Base-by-base conservation (phyloP, 2,888 invertebrate genomes). In the Mythimna impura region DNA sequence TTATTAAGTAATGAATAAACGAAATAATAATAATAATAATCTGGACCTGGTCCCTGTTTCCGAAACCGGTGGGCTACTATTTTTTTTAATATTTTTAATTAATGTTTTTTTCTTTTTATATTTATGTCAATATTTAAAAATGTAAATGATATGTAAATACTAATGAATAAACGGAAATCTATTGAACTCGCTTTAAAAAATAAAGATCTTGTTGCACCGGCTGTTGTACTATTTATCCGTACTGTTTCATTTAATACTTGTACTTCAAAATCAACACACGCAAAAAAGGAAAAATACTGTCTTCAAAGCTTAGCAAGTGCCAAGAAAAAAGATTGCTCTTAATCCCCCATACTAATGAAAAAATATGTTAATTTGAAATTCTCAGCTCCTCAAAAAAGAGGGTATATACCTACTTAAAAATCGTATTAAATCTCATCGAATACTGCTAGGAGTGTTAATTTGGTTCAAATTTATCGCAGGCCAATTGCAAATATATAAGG, bases 401-500 rank as follows among this genome's bases (percentile, higher is more conserved):
- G 57, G 76, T 77, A 70, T 81, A 69, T 74, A 25, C 25, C 25
- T 25, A 84, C 80, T 78, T 82, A 82, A 87, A 87, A 87, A 80
- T 81, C 83, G 82, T 86, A 85, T 89, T 86, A 85, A 87, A 87
- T 81, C 88, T 86, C 87, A 87, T 86, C 82, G 83, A 86, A 87
- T 83, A 86, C 83, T 80, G 85, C 82, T 87, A 77, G 76, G 86
- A 86, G 89, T 91, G 93, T 91, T 92, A 92, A 92, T 92, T 92
- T 91, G 78, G 87, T 82, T 82, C 78, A 89, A 89, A 92, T 92
- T 91, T 92, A 92, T 92, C 89, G 89, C 84, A 73, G 87, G 84
- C 89, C 92, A 89, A 92, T 92, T 88, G 90, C 86, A 89, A 89
- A 92, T 92, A 91, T 91, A 92, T 92, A 91, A 91, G 87, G 87